Base-by-base conservation (phyloP, 2,797 vertebrate species). In the Mionectes olivaceus region DNA sequence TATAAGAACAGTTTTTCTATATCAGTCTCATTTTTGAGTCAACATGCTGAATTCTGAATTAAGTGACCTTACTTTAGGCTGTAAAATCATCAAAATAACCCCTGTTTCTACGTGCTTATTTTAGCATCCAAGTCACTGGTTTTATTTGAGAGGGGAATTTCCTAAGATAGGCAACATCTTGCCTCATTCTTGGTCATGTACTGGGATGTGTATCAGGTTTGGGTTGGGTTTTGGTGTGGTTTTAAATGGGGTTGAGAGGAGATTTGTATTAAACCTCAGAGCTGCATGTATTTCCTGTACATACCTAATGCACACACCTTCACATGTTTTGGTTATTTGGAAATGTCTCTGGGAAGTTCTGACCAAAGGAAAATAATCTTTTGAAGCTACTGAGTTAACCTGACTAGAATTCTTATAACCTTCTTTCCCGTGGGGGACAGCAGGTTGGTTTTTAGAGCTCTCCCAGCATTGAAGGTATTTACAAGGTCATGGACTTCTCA, bases 351-450 rank as follows among this genome's bases (percentile, higher is more conserved):
- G 18, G 60, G 24, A 65, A 82, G 47, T 82, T 87, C 35, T 87
- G 43, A 70, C 37, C 46, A 81, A 57, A 46, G 18, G 6, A 77
- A 78, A 84, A 55, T 16, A 32, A 64, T 41, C 21, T 57, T 87
- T 32, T 84, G 67, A 84, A 89, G 55, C n/a, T 76, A 32, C 30
- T 46, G 61, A 60, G 32, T 86, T 71, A 71, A 61, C 49, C 19
- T 78, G 37, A 44, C n/a, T 35, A 14, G 17, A 30, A 19, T 86
- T 65, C 44, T 23, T 57, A 0, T 46, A 1, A 13, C 50, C 56
- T 75, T 27, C 13, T 81, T 71, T 77, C 12, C 55, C 0, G 1
- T 0, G 1, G 39, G 24, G 6, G n/a, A 30, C 22, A 79, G 39
- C 46, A 89, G 47, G 22, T 22, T 67, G 56, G 44, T 56, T 83